Conservation (phyloP, 2,113 vertebrate genomes). For the Chionomys nivalis region DNA sequence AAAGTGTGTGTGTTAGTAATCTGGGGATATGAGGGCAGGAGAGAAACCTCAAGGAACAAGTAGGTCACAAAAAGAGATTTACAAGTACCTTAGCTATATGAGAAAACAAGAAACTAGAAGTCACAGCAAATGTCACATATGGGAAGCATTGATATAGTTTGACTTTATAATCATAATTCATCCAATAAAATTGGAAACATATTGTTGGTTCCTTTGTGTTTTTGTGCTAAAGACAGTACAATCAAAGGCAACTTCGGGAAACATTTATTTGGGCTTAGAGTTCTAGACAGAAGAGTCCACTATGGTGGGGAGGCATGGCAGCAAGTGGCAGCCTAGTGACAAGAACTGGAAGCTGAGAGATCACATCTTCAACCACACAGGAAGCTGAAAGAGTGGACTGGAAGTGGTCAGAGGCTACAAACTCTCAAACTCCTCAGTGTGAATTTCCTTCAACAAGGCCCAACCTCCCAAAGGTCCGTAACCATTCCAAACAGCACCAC, state of each 20-base stretch:
- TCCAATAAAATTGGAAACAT: not conserved
- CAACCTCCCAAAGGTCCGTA: not conserved
- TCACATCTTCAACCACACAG: not conserved
- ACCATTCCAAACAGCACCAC: not conserved
- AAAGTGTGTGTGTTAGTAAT: not conserved
- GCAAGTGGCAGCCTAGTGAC: not conserved
- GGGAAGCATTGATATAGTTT: not conserved
- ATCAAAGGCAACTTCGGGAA: not conserved
- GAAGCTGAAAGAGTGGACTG: not conserved
- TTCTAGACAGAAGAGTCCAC: not conserved
- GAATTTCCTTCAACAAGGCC: not conserved
- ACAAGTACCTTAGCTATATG: not conserved
- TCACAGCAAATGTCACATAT: not conserved
- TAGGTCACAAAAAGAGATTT: not conserved
- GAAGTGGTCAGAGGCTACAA: not conserved
- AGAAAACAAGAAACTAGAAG: constrained; percentile 2
- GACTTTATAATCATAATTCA: not conserved
- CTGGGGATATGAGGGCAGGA: not conserved
- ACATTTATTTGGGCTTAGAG: not conserved
- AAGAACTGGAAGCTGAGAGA: not conserved
- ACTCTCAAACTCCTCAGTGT: not conserved
- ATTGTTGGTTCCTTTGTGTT: not conserved
- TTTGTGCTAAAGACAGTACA: not conserved
- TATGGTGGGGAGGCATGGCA: not conserved
- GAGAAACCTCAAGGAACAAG: not conserved